Base-by-base conservation (phyloP, 2,888 invertebrate species). In the Lacanobia wlatinum region DNA sequence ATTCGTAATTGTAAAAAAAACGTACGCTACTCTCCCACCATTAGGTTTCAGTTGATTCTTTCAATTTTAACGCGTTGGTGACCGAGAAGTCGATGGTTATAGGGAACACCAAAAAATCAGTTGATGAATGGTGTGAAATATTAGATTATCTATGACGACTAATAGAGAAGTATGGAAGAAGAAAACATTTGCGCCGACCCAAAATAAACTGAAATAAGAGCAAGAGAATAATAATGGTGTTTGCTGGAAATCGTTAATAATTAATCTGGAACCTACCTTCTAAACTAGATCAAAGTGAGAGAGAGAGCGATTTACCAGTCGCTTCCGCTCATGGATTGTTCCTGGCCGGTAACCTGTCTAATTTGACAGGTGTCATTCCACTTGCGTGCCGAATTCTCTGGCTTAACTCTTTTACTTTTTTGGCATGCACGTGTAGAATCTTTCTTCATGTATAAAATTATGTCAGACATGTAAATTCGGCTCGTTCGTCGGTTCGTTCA, bases 341-440 rank as follows among this genome's bases (percentile, higher is more conserved):
- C 38, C 38, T 6, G n/a, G 34, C 21, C 46, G 58, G 63, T 46
- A 71, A 79, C 61, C 69, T 78, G 78, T 70, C 82, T 73, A 70
- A 73, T 85, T 85, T 81, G 93, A 93, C 93, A 94, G 90, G 87
- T 94, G 94, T 92, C 93, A 92, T 90, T 90, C 89, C 85, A 86
- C 28, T 75, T 83, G 80, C 80, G 78, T 84, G 83, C 84, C 78
- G 74, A 83, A 87, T 87, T 84, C 83, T 84, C 76, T 84, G 80
- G 86, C 84, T 84, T 83, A 79, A 65, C 43, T 48, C 66, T 66
- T 84, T 76, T 83, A 77, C 70, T 76, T 79, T 82, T 84, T 87
- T 55, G 28, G n/a, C 56, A n/a, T 38, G n/a, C 10, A 10, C 56
- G 2, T 56, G 34, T 56, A 56, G 56, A 56, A 34, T 56, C n/a